phyloP scores from a whole-genome alignment of 2,797 vertebrate species.

The Antrozous pallidus region DNA sequence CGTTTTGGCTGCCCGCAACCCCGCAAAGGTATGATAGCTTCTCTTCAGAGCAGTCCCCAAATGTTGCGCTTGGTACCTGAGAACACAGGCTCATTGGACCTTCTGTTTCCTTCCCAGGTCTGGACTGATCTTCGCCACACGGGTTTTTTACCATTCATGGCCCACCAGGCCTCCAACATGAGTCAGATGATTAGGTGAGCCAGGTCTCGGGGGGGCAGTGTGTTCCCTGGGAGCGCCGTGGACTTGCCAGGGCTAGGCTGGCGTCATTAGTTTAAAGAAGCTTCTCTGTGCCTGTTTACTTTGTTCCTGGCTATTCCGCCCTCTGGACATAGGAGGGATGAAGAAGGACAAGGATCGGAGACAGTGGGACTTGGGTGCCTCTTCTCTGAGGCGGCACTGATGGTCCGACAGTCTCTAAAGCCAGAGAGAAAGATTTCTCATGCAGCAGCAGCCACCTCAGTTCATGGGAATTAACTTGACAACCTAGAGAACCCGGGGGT shows the following conservation, averaged over 20 bases:
- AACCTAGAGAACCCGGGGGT: neutral
- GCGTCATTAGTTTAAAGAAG: neutral
- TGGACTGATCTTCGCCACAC: slow-evolving; percentile 98
- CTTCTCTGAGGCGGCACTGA: neutral
- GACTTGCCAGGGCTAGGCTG: neutral
- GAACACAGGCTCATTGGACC: neutral
- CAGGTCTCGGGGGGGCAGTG: neutral
- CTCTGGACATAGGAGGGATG: neutral
- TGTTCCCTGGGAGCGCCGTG: neutral
- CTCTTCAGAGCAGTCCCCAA: neutral
- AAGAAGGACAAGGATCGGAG: neutral
- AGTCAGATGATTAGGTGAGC: slow-evolving; percentile 92
- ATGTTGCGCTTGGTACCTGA: neutral
- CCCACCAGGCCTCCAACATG: slow-evolving; percentile 90
- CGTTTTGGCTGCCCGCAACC: slow-evolving; percentile 93
- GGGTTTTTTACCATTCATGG: slow-evolving; percentile 95
- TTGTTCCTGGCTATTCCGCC: neutral
- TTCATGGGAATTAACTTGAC: neutral
- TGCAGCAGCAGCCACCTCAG: neutral
- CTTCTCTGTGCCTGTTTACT: neutral
- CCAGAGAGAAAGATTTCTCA: neutral
- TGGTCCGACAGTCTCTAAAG: neutral
- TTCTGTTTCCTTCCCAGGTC: slow-evolving; percentile 84
- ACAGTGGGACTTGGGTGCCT: neutral
- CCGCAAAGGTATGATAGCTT: slow-evolving; percentile 89